Evolutionary conservation across 2,888 invertebrate genomes (phyloP).

Genomic region (Onchidella celtica): DNA sequence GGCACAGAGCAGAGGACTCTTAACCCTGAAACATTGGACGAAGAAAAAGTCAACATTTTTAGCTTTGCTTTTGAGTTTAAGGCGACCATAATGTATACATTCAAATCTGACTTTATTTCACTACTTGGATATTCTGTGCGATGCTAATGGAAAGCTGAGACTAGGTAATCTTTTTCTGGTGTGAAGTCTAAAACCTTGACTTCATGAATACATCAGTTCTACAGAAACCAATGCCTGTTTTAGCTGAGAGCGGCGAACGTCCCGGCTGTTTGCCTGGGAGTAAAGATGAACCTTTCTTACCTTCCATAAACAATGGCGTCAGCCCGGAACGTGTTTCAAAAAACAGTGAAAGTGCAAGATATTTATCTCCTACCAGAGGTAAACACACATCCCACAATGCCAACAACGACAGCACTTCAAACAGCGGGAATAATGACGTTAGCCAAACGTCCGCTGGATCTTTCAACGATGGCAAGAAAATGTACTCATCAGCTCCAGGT

Average conservation of each 20-base stretch:
- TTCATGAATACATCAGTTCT: too few relatives aligned
- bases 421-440: not conserved
- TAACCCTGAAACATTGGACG: too few relatives aligned
- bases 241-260: not conserved
- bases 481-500: slow-evolving; percentile 23
- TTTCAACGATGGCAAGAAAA: not conserved
- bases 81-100: too few relatives aligned
- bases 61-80: too few relatives aligned
- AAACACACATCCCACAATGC: not conserved
- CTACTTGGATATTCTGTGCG: too few relatives aligned
- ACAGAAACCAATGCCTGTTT: not conserved
- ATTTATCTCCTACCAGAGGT: not conserved
- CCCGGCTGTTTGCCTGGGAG: not conserved
- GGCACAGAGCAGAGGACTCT: too few relatives aligned
- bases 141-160: too few relatives aligned
- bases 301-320: slow-evolving; percentile 10
- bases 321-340: not conserved
- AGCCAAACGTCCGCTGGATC: not conserved
- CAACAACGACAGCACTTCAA: not conserved
- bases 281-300: slow-evolving; percentile 29
- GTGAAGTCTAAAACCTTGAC: too few relatives aligned
- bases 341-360: not conserved
- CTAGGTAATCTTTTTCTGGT: too few relatives aligned
- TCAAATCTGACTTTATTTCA: too few relatives aligned
- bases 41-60: too few relatives aligned